Evolutionary conservation across 1,140 invertebrate species (phyloP).

Genomic region (Rhyacophila brunnea): DNA sequence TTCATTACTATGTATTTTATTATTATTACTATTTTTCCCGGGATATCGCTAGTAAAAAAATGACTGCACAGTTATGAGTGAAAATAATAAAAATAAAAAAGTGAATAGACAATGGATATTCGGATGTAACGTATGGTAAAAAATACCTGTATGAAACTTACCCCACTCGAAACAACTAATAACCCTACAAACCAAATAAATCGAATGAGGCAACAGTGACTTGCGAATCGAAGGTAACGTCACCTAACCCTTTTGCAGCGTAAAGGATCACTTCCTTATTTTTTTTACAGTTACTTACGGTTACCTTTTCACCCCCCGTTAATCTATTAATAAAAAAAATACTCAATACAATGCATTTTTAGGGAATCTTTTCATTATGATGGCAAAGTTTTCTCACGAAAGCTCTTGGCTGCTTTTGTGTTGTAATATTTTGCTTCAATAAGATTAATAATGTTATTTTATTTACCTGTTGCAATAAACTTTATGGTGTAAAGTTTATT

Average conservation of each 20-base stretch:
- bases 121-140: too few relatives aligned
- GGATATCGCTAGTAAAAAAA: too few relatives aligned
- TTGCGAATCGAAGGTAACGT: slow-evolving; percentile 14
- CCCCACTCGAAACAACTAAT: too few relatives aligned
- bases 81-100: too few relatives aligned
- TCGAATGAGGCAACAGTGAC: slow-evolving; percentile 19
- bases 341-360: slow-evolving; percentile 2
- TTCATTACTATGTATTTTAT: too few relatives aligned
- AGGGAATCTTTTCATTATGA: not conserved
- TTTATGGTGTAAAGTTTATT: too few relatives aligned
- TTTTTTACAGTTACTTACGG: slow-evolving; percentile 13
- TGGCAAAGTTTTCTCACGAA: slow-evolving; percentile 24
- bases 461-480: slow-evolving; percentile 18
- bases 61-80: too few relatives aligned
- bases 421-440: slow-evolving; percentile 20
- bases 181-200: not conserved
- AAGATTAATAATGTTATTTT: slow-evolving; percentile 1
- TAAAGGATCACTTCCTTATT: slow-evolving; percentile 32
- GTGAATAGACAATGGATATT: too few relatives aligned
- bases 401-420: slow-evolving; percentile 1
- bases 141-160: too few relatives aligned
- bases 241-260: slow-evolving; percentile 19
- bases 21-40: too few relatives aligned
- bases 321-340: slow-evolving; percentile 1
- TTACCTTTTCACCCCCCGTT: slow-evolving; percentile 10